phyloP scores from a whole-genome alignment of 2,797 vertebrate species.

The Moxostoma hubbsi region DNA sequence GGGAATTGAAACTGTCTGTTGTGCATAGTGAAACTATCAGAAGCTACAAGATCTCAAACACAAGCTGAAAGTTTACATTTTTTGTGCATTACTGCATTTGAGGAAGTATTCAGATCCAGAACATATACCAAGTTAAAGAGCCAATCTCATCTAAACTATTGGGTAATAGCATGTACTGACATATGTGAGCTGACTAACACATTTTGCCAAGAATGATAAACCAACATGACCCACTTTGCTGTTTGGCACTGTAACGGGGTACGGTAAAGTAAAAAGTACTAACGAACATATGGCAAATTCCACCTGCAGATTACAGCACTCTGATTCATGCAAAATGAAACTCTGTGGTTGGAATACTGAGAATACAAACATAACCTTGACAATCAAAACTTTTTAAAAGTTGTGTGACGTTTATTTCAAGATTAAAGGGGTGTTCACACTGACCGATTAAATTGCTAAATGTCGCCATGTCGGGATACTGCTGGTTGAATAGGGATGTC shows the following conservation, averaged over 20 bases:
- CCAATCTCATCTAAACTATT: background rate
- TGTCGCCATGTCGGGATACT: background rate
- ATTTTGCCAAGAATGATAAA: slow-evolving; percentile 19
- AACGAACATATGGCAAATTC: background rate
- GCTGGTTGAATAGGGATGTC: background rate
- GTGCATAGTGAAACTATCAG: background rate
- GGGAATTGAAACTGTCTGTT: slow-evolving; percentile 30
- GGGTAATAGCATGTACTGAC: background rate
- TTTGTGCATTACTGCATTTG: background rate
- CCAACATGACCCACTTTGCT: slow-evolving; percentile 13
- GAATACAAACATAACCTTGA: background rate
- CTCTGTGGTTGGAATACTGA: background rate
- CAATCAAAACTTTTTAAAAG: background rate
- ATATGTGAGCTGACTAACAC: background rate
- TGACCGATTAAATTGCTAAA: background rate
- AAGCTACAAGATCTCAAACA: slow-evolving; percentile 5
- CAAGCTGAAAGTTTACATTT: slow-evolving; percentile 1
- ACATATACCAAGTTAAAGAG: background rate
- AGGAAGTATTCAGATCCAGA: background rate
- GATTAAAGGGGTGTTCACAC: background rate
- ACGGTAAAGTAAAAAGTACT: background rate
- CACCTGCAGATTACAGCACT: background rate
- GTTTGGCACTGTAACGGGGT: slow-evolving; percentile 4
- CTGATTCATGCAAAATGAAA: background rate
- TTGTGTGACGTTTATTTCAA: background rate